Base-by-base conservation (phyloP, 2,113 vertebrate species). In the Dermatemys mawii region DNA sequence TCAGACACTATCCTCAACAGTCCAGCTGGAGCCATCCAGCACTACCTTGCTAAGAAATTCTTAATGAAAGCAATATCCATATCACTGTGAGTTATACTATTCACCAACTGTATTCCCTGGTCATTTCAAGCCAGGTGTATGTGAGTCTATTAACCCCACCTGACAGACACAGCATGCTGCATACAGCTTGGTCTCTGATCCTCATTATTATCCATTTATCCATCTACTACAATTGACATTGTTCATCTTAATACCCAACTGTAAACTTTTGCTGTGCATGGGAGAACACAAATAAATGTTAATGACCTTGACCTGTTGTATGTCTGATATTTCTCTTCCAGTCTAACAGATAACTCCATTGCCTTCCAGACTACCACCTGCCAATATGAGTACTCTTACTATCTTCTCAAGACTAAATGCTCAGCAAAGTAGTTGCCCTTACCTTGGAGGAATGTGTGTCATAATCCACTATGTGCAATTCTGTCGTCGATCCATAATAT, bases 291-390 rank as follows among this genome's bases (percentile, higher is more conserved):
- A 84, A 6, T 13, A 50, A 93, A 50, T 29, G 55, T 48, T 48
- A 79, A 84, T 26, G 70, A 95, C 55, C 83, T 93, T 73, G 83
- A 92, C 60, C 51, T 86, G 48, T 44, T 26, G 8, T 70, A 70
- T 11, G 22, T 83, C 92, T 90, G 41, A 13, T 48, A 50, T 87
- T 84, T 76, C 53, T 82, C 55, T 19, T 46, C 22, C 49, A 91
- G 89, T 80, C 87, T 86, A 41, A 83, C 29, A 83, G 90, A 78
- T 38, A 95, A 92, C 81, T 88, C 79, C 38, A 46, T 60, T 89
- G 80, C 32, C 84, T 12, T 76, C 80, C 84, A 96, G 94, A 90
- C 91, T 97, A 83, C 88, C 89, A 95, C 89, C 89, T 89, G 93
- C 84, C 81, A 81, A 38, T 12, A 92, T 1, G 41, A 67, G 78